Evolutionary conservation across 2,888 invertebrate genomes (phyloP), one percentile per base, ranked within the genome.

Genomic region (Acanthococcus lagerstroemiae): DNA sequence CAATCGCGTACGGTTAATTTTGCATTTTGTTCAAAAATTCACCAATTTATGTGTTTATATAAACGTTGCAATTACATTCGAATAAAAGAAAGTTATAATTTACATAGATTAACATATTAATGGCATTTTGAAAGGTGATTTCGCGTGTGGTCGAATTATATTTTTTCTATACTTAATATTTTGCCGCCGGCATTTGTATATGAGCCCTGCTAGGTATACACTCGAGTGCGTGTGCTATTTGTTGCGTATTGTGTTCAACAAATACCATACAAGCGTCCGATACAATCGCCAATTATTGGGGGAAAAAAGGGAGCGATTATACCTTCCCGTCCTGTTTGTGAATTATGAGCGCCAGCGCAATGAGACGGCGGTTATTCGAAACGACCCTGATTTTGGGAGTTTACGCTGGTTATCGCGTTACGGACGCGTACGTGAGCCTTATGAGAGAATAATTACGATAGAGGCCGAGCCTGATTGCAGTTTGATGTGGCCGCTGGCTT

Each of bases 71-170:
- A 60, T 60, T 60, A 60, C 58, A 60, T 60, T 60, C 58, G 58
- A 60, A 60, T 60, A 46, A 60, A 60, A 60, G 58, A 25, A 60
- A 60, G 48, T n/a, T 44, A 45, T 60, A 60, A 60, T 60, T 60
- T 60, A 60, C 58, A 60, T 60, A 60, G 58, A 60, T 60, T 60
- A 45, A 60, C 58, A 60, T 60, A 60, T 60, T 60, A 60, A 60
- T 60, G 48, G 26, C 26, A 60, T 26, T 46, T 45, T n/a, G 19
- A 60, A 46, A 24, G 26, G 46, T 45, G 26, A 60, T 48, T 21
- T 60, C 27, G 58, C 58, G 58, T 46, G 58, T 60, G 46, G 4
- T 45, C 46, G 46, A 45, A 5, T 45, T 45, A 5, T 45, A 17
- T 45, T 45, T 45, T 45, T 45, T 19, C 19, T 45, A 5, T 45